Base-by-base conservation (phyloP, 2,888 invertebrate species). In the Notodonta ziczac region DNA sequence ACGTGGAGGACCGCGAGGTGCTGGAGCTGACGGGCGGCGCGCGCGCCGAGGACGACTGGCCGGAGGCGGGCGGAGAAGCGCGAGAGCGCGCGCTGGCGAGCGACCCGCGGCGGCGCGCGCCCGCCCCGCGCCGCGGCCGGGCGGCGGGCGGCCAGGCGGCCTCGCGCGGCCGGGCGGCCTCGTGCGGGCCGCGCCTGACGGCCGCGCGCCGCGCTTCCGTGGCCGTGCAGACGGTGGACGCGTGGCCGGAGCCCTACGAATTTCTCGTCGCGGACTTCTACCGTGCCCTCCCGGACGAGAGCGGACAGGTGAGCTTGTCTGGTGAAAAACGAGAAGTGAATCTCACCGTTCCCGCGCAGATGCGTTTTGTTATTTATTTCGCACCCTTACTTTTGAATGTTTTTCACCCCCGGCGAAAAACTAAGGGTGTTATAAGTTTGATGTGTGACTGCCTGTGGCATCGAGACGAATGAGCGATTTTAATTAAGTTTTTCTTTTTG, bases 181-280 rank as follows among this genome's bases (percentile, higher is more conserved):
- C 61, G 72, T 67, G 61, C 54, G 53, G 39, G 52, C 48, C 32
- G 57, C 55, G 42, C 24, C 53, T 48, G 62, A n/a, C 55, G 35
- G 48, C 60, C 58, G 32, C 65, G 66, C 61, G 69, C 56, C 67
- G 61, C 48, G 42, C 55, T 46, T 56, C 74, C 57, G 82, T 76
- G 58, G 86, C 84, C 63, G 84, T 80, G 79, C 97, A 97, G 87
- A 97, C 97, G 12, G 94, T 96, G 58, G 96, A 96, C 80, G 87
- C 94, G 71, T 95, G 96, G 94, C 96, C 96, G 57, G 94, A 94
- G 83, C 95, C 96, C 53, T 97, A 97, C 83, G 97, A 97, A 82
- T 96, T 96, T 83, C 89, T 97, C 59, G 94, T 97, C 69, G 92
- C 96, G n/a, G 96, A 96, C 69, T 95, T 96, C 72, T 94, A 96